phyloP scores from a whole-genome alignment of 1,140 invertebrate genomes.

The Camponotus vicinus region DNA sequence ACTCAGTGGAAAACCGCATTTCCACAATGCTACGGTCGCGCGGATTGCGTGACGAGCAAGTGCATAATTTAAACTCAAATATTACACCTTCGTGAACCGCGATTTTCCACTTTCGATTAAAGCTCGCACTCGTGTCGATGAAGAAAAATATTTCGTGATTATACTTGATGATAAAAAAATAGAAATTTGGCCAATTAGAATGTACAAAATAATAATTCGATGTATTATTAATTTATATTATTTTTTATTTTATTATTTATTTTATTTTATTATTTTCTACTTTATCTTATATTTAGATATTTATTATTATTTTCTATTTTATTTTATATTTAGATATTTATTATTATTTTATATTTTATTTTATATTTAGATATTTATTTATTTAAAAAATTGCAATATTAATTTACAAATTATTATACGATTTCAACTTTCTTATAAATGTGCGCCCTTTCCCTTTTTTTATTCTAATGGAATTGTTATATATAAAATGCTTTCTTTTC shows the following conservation, averaged over 20 bases:
- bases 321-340: no score
- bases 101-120: slow-evolving; percentile 40
- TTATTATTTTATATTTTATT: no score
- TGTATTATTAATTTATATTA: background rate
- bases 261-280: no score
- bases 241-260: background rate
- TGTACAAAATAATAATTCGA: background rate
- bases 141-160: background rate
- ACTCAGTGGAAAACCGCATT: slow-evolving; percentile 62
- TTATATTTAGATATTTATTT: background rate
- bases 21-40: slow-evolving; percentile 29
- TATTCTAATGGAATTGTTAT: background rate
- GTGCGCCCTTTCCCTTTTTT: background rate
- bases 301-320: background rate
- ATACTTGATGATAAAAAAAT: background rate
- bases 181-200: background rate
- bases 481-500: slow-evolving; percentile 21
- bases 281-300: no score
- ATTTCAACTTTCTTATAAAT: background rate
- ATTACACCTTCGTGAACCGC: background rate
- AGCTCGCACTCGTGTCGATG: background rate
- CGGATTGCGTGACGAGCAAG: background rate
- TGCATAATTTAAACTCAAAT: slow-evolving; percentile 55
- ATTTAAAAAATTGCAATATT: background rate
- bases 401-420: background rate